Conservation (phyloP, 2,113 vertebrate genomes). For the Hipposideros armiger region DNA sequence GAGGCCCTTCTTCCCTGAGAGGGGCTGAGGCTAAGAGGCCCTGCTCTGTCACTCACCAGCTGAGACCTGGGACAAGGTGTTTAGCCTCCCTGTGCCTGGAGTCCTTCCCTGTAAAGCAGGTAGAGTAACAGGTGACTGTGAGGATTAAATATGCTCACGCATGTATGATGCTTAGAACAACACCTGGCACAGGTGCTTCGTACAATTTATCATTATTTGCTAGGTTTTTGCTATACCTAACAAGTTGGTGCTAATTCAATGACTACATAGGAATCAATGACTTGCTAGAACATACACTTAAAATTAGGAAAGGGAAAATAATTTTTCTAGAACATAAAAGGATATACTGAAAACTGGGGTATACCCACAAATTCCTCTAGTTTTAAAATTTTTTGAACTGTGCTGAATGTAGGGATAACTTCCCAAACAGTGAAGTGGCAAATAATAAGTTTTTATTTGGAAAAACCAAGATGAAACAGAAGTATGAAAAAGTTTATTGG, state of each 20-base stretch:
- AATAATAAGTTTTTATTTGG: background rate
- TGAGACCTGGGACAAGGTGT: background rate
- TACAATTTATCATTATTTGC: background rate
- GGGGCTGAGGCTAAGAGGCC: background rate
- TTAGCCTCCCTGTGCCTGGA: background rate
- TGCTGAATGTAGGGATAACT: background rate
- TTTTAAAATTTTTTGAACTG: background rate
- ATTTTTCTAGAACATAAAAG: slow-evolving; percentile 39
- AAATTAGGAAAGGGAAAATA: slow-evolving; percentile 23
- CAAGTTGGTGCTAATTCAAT: background rate
- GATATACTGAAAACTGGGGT: background rate
- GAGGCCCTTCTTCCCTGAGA: background rate
- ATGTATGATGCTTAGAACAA: background rate
- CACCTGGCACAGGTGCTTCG: background rate
- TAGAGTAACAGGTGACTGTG: background rate
- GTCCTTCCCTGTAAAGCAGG: background rate
- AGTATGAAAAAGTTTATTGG: background rate
- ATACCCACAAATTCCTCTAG: background rate
- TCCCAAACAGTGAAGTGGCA: background rate
- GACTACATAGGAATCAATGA: background rate
- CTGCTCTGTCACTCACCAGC: background rate
- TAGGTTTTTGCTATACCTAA: background rate
- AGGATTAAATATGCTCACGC: background rate
- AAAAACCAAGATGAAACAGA: background rate
- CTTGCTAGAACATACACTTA: background rate